phyloP scores from a whole-genome alignment of 2,888 invertebrate species.

The Coremacera marginata region DNA sequence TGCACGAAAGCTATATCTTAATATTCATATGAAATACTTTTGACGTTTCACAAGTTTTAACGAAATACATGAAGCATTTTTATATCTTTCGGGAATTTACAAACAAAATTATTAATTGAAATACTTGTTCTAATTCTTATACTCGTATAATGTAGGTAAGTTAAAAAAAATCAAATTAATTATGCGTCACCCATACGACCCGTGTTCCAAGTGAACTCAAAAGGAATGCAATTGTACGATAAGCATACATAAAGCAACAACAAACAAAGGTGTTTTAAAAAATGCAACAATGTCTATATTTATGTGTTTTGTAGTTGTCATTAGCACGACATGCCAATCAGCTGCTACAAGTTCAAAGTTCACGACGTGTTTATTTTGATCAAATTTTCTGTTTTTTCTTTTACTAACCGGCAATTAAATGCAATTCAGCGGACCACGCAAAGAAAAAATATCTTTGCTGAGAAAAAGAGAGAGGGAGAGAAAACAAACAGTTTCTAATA shows the following conservation, averaged over 20 bases:
- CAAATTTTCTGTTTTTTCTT: too few species aligned
- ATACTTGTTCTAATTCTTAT: too few species aligned
- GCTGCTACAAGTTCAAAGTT: conserved; percentile 9
- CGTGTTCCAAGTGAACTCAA: background rate
- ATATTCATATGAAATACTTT: too few species aligned
- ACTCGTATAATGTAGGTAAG: too few species aligned
- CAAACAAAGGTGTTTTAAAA: background rate
- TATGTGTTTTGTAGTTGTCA: too few species aligned
- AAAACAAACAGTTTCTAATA: background rate
- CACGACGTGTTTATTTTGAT: background rate
- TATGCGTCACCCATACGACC: conserved; percentile 1
- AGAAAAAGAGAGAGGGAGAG: background rate
- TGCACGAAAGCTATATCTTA: too few species aligned
- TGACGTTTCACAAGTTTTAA: too few species aligned
- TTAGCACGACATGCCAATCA: background rate
- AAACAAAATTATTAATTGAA: too few species aligned
- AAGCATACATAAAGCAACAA: background rate
- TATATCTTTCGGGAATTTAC: too few species aligned
- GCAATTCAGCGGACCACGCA: background rate
- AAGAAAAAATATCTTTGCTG: background rate
- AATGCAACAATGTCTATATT: too few species aligned
- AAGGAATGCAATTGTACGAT: background rate
- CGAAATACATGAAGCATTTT: too few species aligned
- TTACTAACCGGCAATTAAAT: background rate
- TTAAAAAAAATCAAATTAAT: background rate